Conservation (phyloP, 2,113 vertebrate genomes). For the Motacilla tschutschensis region DNA sequence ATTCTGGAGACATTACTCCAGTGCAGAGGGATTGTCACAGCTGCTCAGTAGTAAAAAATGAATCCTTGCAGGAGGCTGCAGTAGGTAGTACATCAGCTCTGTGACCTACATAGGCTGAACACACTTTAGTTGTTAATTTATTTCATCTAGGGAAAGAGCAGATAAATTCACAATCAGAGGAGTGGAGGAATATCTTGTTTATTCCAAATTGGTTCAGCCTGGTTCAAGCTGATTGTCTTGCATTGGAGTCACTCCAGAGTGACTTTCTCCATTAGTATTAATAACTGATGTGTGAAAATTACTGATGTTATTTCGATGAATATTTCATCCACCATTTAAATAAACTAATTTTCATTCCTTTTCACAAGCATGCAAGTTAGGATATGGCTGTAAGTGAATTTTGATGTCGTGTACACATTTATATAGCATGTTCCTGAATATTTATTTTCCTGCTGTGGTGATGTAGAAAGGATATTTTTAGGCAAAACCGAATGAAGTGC, state of each 20-base stretch:
- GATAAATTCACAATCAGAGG: neutral
- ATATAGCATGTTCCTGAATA: neutral
- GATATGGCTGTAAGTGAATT: neutral
- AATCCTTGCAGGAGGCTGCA: constrained; percentile 9
- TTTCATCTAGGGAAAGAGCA: neutral
- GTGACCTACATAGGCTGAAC: neutral
- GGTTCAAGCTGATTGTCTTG: neutral
- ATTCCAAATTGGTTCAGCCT: constrained; percentile 6
- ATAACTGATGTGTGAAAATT: neutral
- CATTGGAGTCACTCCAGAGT: neutral
- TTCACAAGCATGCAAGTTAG: neutral
- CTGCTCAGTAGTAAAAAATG: constrained; percentile 10
- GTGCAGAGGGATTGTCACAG: neutral
- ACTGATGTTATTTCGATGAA: neutral
- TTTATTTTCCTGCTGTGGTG: neutral
- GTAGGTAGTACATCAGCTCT: neutral
- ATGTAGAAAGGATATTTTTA: neutral
- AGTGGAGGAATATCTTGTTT: neutral
- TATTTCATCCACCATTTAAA: neutral
- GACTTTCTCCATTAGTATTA: neutral
- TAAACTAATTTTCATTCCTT: neutral
- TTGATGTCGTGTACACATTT: neutral
- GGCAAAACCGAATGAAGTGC: neutral
- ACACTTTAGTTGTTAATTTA: neutral
- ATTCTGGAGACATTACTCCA: neutral